These are phyloP conservation scores for Siniperca knerii DNA, from an alignment of 2,113 vertebrate species.

Conservation along the genomic window DNA sequence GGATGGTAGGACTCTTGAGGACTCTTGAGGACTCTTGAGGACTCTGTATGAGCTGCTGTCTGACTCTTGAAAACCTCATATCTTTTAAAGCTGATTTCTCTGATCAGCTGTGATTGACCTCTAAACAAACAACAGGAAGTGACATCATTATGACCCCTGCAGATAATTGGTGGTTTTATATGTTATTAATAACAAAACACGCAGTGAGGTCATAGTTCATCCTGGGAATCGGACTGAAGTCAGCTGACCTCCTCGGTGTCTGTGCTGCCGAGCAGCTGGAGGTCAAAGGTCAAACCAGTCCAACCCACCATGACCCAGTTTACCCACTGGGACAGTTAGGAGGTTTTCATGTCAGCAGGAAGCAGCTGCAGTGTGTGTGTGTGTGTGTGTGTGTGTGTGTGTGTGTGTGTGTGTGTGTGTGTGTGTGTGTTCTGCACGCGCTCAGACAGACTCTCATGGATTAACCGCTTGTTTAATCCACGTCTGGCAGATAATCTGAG, in stretches of 20 bases:
- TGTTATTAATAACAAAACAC: too few species aligned
- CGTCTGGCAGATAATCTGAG: not conserved
- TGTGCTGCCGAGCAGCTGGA: too few species aligned
- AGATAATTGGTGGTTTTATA: too few species aligned
- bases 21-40: not conserved
- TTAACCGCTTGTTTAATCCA: conserved; percentile 40
- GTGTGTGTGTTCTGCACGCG: conserved; percentile 27
- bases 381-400: too few species aligned
- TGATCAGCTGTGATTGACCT: not conserved
- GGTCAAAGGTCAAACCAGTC: too few species aligned
- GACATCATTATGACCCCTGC: not conserved
- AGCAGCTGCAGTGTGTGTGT: too few species aligned
- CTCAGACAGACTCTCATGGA: conserved; percentile 42
- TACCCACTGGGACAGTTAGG: too few species aligned
- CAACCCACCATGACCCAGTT: too few species aligned
- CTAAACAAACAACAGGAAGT: not conserved
- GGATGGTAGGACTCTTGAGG: conserved; percentile 90
- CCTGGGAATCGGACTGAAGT: too few species aligned
- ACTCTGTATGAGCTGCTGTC: not conserved
- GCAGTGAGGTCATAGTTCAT: too few species aligned
- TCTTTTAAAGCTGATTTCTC: not conserved
- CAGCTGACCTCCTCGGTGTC: too few species aligned
- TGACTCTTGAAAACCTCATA: conserved; percentile 8
- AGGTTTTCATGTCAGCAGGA: conserved; percentile 10
- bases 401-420: too few species aligned